phyloP scores from a whole-genome alignment of 2,113 vertebrate genomes.

The Oplegnathus fasciatus region DNA sequence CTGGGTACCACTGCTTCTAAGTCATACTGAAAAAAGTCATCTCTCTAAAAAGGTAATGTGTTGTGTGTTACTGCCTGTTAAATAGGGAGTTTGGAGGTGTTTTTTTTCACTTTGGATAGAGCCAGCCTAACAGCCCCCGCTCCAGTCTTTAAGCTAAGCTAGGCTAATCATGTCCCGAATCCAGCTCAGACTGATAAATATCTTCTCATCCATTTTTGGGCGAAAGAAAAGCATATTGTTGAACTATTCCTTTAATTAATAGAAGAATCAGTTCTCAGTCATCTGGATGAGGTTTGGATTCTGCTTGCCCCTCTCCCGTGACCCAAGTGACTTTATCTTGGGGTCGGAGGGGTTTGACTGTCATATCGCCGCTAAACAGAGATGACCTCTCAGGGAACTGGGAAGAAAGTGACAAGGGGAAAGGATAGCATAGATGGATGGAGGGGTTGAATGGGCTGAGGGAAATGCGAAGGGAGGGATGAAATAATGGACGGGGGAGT shows the following conservation, averaged over 20 bases:
- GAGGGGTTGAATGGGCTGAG: slow-evolving; percentile 43
- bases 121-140: too few species aligned
- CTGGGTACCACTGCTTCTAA: neutral
- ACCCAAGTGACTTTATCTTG: neutral
- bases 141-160: neutral
- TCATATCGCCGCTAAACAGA: slow-evolving; percentile 32
- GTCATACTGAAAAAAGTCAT: neutral
- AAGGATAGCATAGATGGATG: slow-evolving; percentile 54
- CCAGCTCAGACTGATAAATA: too few species aligned
- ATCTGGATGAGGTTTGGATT: slow-evolving; percentile 3
- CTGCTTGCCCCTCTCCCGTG: neutral
- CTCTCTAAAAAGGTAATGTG: too few species aligned
- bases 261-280: neutral
- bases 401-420: slow-evolving; percentile 39
- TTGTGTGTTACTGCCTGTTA: neutral
- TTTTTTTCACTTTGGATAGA: too few species aligned
- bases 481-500: slow-evolving; percentile 62
- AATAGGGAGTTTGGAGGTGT: neutral
- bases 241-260: slow-evolving; percentile 2
- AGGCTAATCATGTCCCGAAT: too few species aligned
- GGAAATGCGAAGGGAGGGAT: slow-evolving; percentile 51
- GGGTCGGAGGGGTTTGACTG: slow-evolving; percentile 21
- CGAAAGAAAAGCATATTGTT: neutral
- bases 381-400: slow-evolving; percentile 36
- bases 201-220: neutral